Percentiles rank a stretch among this genome's conserved stretches.
phyloP scores from a whole-genome alignment of 2,888 invertebrate genomes.

The Lacanobia oleracea region DNA sequence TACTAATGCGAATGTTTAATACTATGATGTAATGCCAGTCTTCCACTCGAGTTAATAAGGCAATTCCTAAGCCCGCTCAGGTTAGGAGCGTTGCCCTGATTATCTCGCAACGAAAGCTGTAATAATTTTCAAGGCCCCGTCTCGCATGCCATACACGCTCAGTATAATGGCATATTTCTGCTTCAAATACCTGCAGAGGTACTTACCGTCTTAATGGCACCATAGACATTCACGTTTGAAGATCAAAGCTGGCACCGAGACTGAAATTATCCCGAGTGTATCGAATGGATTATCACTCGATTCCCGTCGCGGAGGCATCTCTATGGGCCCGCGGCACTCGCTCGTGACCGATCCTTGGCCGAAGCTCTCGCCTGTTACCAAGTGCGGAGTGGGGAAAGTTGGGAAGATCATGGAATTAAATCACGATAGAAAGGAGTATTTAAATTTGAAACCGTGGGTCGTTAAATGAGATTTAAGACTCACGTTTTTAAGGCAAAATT shows the following conservation, averaged over 20 bases:
- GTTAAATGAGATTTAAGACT: conserved; percentile 56
- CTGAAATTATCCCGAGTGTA: conserved; percentile 72
- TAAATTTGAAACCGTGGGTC: conserved; percentile 50
- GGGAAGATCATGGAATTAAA: conserved; percentile 73
- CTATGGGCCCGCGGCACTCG: conserved; percentile 66
- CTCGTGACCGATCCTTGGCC: conserved; percentile 76
- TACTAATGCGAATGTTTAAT: conserved; percentile 25
- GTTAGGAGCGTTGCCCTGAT: conserved; percentile 63
- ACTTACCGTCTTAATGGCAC: conserved; percentile 57
- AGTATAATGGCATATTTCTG: conserved; percentile 59
- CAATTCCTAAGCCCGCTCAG: conserved; percentile 56
- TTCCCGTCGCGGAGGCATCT: conserved; percentile 72
- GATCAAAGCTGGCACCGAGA: conserved; percentile 65
- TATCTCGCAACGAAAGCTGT: conserved; percentile 62
- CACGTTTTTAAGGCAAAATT: conserved; percentile 42
- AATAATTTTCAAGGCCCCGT: conserved; percentile 62
- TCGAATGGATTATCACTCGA: conserved; percentile 79
- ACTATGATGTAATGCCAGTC: conserved; percentile 36
- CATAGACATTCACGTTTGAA: conserved; percentile 60
- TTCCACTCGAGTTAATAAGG: conserved; percentile 41
- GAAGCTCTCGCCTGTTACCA: conserved; percentile 65
- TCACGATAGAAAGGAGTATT: conserved; percentile 65
- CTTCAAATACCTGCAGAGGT: conserved; percentile 51
- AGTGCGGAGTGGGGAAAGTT: conserved; percentile 73
- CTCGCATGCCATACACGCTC: conserved; percentile 50